Evolutionary conservation across 2,888 invertebrate species (phyloP), one percentile per base, ranked within the genome.

Genomic region (Noctua fimbriata): DNA sequence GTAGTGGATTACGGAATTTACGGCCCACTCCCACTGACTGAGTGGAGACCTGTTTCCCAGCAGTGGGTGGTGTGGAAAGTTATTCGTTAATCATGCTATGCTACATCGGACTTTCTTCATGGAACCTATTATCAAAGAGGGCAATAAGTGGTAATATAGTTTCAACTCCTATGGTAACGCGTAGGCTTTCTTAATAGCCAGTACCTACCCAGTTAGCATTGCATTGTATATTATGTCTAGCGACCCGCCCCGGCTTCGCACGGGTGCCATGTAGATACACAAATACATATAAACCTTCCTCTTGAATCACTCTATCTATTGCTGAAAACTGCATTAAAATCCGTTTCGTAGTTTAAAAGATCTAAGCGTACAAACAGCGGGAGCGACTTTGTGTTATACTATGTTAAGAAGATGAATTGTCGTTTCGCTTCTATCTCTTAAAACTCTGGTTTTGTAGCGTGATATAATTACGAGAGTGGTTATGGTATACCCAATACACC

Each of bases 401-500:
- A 7, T 7, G 41, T 41, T 7, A 41, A 41, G 41, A 41, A 41
- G 41, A 60, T 24, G 14, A 77, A 49, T 77, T 44, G 44, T n/a
- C 32, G 24, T 55, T n/a, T 36, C 16, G n/a, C 49, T 21, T 74
- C 3, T 72, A 18, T 21, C 21, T n/a, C 41, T 78, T 58, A 18
- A 49, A 80, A 60, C 28, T 69, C 36, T 32, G 16, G 41, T 32
- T 52, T 52, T 36, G 6, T 24, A 7, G 24, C 21, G 41, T 58
- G 18, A 16, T 36, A 55, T n/a, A 55, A 36, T 47, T 14, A 36
- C 18, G 18, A 28, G 18, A 28, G 24, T 47, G 24, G 52, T 52
- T 79, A 21, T 78, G 44, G 36, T 69, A 49, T 69, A 65, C 7
- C 36, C 5, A 36, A 72, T 69, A 52, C n/a, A 36, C 7, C 52